phyloP scores from a whole-genome alignment of 1,140 invertebrate genomes.

The Bradynema listronoti region DNA sequence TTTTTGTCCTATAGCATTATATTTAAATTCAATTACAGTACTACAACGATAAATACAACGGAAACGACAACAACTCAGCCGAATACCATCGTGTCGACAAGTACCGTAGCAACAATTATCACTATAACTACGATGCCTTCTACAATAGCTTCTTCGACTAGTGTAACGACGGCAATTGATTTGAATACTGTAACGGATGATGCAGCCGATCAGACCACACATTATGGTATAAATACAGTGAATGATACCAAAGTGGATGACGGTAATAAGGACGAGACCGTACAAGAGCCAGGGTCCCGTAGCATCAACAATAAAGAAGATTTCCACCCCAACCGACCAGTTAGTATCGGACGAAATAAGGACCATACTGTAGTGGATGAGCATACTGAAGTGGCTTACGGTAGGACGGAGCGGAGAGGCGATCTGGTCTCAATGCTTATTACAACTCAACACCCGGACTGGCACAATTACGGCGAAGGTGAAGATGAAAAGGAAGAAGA shows the following conservation, averaged over 20 bases:
- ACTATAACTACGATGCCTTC: constrained; percentile 19
- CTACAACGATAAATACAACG: constrained; percentile 10
- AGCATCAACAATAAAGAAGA: too few relatives aligned
- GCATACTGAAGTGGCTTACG: too few relatives aligned
- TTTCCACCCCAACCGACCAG: too few relatives aligned
- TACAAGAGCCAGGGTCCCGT: too few relatives aligned
- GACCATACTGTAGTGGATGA: too few relatives aligned
- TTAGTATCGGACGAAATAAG: too few relatives aligned
- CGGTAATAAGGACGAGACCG: too few relatives aligned
- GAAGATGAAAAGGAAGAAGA: background rate
- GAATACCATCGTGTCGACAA: constrained; percentile 16
- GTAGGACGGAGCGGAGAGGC: too few relatives aligned
- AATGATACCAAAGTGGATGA: too few relatives aligned
- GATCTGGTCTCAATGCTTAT: too few relatives aligned
- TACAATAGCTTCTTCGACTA: background rate
- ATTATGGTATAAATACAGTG: background rate
- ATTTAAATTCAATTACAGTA: background rate
- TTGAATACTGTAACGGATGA: constrained; percentile 12
- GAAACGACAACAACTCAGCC: constrained; percentile 12
- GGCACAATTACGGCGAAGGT: too few relatives aligned
- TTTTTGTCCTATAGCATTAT: background rate
- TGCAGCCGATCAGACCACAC: constrained; percentile 11
- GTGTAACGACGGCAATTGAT: constrained; percentile 19
- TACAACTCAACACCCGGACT: too few relatives aligned
- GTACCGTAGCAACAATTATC: constrained; percentile 19